Evolutionary conservation across 1,140 invertebrate genomes (phyloP).

Genomic region (Helicoverpa armigera): DNA sequence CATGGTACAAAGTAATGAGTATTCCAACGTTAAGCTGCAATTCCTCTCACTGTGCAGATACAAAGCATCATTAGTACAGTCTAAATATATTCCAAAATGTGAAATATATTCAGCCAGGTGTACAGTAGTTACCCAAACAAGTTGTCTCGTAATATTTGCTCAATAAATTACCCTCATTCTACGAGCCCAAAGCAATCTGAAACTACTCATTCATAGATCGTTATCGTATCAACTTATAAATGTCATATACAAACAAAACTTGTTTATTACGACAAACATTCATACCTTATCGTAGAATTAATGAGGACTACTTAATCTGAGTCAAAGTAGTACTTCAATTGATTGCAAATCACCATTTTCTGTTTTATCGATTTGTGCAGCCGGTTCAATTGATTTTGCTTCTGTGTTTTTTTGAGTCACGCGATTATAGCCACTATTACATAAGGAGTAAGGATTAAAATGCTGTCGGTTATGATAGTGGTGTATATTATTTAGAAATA

Average conservation of each 20-base stretch:
- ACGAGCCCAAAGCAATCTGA: constrained; percentile 18
- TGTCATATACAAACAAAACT: constrained; percentile 33
- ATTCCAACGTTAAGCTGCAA: too few species aligned
- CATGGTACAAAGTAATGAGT: too few species aligned
- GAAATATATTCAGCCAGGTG: neutral
- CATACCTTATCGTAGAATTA: constrained; percentile 34
- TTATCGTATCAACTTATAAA: constrained; percentile 20
- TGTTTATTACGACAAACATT: constrained; percentile 22
- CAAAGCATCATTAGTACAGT: neutral
- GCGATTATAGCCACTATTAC: neutral
- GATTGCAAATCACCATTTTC: constrained; percentile 32
- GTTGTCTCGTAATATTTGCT: constrained; percentile 16
- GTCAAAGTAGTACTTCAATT: constrained; percentile 42
- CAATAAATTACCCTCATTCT: constrained; percentile 26
- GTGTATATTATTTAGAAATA: constrained; percentile 20
- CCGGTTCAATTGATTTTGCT: constrained; percentile 18
- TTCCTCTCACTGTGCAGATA: too few species aligned
- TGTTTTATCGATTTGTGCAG: constrained; percentile 35
- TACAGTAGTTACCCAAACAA: neutral
- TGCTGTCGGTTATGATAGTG: neutral
- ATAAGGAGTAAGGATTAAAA: neutral
- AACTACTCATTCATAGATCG: constrained; percentile 20
- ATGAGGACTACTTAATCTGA: constrained; percentile 35
- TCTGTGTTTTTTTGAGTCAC: neutral
- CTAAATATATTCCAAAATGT: neutral